Conservation (phyloP, 2,113 vertebrate species). For the Actenoides hombroni region DNA sequence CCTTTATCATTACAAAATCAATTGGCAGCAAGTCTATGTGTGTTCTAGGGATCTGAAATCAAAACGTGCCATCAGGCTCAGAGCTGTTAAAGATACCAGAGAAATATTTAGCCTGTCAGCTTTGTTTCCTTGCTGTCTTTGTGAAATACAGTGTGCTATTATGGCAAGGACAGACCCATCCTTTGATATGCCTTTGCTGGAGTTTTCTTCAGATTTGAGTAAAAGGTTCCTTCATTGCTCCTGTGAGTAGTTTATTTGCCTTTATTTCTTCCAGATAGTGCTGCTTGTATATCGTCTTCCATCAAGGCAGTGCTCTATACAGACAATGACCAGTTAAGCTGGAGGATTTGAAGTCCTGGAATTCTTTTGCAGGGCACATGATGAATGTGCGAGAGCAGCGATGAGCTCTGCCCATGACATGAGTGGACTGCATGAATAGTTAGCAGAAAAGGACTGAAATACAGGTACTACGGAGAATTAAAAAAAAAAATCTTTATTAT, state of each 20-base stretch:
- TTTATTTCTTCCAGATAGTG: conserved; percentile 21
- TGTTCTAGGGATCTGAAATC: background rate
- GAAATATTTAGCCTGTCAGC: conserved; percentile 42
- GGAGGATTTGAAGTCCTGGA: background rate
- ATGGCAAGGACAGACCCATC: conserved; percentile 7
- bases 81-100: background rate
- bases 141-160: conserved; percentile 40
- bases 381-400: background rate
- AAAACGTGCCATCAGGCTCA: background rate
- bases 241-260: background rate
- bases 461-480: background rate
- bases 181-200: background rate
- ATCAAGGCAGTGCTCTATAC: background rate
- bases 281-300: background rate
- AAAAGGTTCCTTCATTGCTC: conserved; percentile 8
- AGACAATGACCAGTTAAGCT: background rate
- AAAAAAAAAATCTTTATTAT: background rate
- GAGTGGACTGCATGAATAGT: background rate
- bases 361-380: background rate
- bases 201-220: conserved; percentile 12
- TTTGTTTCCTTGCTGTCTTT: conserved; percentile 34
- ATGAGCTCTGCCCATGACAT: too few relatives aligned
- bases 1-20: background rate
- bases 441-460: background rate
- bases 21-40: background rate